phyloP scores from a whole-genome alignment of 1,140 invertebrate genomes.

The Homalodisca vitripennis region DNA sequence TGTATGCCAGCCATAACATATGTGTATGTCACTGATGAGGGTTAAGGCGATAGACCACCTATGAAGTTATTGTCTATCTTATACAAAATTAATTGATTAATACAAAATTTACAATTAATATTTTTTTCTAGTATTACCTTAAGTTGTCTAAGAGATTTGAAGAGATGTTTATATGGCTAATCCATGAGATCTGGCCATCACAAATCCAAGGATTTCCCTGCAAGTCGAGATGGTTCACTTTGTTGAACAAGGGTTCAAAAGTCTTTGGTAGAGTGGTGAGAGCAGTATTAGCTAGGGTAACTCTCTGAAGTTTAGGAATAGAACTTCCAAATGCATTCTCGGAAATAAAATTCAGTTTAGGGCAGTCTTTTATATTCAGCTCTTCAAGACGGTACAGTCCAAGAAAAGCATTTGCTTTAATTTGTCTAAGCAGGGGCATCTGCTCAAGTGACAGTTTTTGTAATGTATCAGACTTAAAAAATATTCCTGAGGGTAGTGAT shows the following conservation, averaged over 20 bases:
- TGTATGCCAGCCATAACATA: no score
- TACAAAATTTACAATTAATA: no score
- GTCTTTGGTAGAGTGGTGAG: neutral
- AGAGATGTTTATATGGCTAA: neutral
- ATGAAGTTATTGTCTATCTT: no score
- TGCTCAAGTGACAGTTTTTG: neutral
- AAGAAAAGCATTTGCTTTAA: neutral
- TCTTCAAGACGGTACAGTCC: neutral
- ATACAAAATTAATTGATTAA: no score
- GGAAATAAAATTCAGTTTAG: neutral
- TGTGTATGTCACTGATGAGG: no score
- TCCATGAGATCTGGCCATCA: neutral
- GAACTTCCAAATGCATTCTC: neutral
- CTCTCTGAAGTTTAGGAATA: neutral
- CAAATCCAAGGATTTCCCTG: constrained; percentile 15
- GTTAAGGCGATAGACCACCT: no score
- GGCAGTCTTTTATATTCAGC: neutral
- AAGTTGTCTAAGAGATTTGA: neutral
- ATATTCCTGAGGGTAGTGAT: neutral
- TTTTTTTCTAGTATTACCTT: neutral
- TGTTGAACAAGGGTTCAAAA: neutral
- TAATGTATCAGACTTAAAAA: neutral
- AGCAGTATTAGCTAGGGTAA: neutral
- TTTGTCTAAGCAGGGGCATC: neutral
- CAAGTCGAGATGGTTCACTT: neutral